A percentile compares a stretch with the other conserved stretches of the same genome.
Conservation (phyloP, 2,113 vertebrate species). For the Pteropus alecto region DNA sequence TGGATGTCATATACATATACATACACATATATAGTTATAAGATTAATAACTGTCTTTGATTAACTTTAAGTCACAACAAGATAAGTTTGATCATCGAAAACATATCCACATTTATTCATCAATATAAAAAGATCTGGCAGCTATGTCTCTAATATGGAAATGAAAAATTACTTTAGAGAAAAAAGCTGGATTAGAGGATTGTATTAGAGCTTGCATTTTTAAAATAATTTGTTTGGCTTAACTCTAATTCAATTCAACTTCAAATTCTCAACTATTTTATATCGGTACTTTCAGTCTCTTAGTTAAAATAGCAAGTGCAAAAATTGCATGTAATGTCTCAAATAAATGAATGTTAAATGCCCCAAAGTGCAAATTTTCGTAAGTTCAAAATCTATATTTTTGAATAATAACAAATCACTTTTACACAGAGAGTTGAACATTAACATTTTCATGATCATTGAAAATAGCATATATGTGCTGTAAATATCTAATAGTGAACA, state of each 20-base stretch:
- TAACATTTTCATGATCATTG: not conserved
- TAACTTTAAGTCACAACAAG: not conserved
- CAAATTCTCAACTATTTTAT: not conserved
- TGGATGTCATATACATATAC: not conserved
- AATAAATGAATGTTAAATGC: constrained; percentile 73
- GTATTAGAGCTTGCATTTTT: not conserved
- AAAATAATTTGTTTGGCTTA: not conserved
- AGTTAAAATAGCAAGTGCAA: constrained; percentile 72
- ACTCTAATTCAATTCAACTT: not conserved
- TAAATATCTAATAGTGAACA: not conserved
- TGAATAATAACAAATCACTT: constrained; percentile 41
- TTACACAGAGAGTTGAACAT: not conserved
- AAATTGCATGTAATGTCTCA: constrained; percentile 61
- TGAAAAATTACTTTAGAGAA: not conserved
- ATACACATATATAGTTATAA: not conserved
- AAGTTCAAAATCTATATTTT: not conserved
- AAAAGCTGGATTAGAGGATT: not conserved
- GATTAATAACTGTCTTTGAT: not conserved
- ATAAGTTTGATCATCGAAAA: not conserved
- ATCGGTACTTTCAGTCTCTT: constrained; percentile 51
- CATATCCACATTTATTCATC: not conserved
- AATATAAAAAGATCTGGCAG: not conserved
- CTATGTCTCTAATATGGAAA: not conserved
- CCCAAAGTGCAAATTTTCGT: constrained; percentile 13
- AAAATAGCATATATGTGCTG: not conserved